These are phyloP conservation scores for Saimiri boliviensis DNA, from an alignment of 2,113 vertebrate genomes.

Conservation along the genomic window DNA sequence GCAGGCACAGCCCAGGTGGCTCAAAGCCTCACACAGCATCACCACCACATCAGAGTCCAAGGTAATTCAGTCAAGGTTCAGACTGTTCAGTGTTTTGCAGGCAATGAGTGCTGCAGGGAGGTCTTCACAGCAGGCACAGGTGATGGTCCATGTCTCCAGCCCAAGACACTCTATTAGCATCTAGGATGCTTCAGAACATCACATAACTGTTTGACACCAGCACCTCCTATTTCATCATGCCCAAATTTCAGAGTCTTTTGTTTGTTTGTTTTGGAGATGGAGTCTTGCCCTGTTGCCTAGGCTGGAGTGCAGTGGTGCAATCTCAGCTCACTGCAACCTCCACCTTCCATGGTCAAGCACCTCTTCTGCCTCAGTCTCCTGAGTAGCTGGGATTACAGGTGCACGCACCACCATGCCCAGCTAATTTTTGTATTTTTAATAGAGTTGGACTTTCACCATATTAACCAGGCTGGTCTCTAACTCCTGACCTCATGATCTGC, in stretches of 20 bases:
- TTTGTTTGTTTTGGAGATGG: no score
- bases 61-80: neutral
- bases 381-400: no score
- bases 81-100: neutral
- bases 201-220: neutral
- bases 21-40: neutral
- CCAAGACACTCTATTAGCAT: neutral
- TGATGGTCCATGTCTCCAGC: neutral
- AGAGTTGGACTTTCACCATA: no score
- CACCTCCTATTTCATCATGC: neutral
- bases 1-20: neutral
- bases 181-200: neutral
- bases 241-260: constrained; percentile 40
- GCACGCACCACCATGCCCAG: no score
- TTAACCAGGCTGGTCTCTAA: no score
- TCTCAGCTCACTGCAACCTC: no score
- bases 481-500: no score
- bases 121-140: neutral
- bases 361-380: no score
- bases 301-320: no score
- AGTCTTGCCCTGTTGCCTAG: no score
- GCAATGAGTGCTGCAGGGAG: neutral
- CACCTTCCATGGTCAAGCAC: no score
- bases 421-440: no score
- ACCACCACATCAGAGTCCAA: fast-evolving